Evolutionary conservation across 2,888 invertebrate genomes (phyloP).

Genomic region (Ypsolopha scabrella): DNA sequence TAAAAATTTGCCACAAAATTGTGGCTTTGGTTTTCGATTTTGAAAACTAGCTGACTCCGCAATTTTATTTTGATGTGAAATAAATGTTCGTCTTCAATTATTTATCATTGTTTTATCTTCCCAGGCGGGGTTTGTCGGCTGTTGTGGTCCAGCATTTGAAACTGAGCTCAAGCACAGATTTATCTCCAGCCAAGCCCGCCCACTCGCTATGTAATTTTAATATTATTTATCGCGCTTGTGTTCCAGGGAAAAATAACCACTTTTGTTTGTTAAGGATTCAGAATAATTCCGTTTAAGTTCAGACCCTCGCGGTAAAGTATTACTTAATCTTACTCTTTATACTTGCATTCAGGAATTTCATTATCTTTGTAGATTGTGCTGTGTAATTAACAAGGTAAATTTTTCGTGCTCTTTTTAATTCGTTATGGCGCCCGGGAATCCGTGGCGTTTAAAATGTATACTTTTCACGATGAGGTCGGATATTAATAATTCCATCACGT

Average conservation of each 20-base stretch:
- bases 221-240: conserved; percentile 36
- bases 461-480: conserved; percentile 6
- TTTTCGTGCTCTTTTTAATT: conserved; percentile 9
- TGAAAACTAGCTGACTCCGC: no score
- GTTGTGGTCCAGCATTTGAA: conserved; percentile 9
- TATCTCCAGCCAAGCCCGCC: conserved; percentile 25
- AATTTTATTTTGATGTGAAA: no score
- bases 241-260: conserved; percentile 16
- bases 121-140: conserved; percentile 8
- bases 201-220: conserved; percentile 40
- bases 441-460: not conserved
- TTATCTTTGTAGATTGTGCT: not conserved
- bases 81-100: no score
- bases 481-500: conserved; percentile 32
- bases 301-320: not conserved
- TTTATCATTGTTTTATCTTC: not conserved
- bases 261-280: not conserved
- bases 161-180: conserved; percentile 22
- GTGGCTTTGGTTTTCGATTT: no score
- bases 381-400: not conserved
- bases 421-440: not conserved
- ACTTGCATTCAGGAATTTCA: not conserved
- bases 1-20: no score
- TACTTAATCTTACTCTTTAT: not conserved
- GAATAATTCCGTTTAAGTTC: conserved; percentile 1